Conservation (phyloP, 2,888 invertebrate species). For the Agelastica alni region DNA sequence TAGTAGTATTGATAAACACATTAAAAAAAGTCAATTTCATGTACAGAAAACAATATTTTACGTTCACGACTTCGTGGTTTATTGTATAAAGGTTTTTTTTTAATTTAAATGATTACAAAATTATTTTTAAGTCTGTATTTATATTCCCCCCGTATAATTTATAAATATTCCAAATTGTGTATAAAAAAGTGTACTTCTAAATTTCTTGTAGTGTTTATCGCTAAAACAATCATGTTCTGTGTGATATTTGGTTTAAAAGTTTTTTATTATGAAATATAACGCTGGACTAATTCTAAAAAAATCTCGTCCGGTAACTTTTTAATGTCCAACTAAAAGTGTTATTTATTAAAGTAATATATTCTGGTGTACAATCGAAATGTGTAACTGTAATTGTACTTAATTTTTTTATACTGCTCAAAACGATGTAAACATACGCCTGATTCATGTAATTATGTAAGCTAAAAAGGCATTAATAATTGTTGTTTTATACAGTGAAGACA, state of each 20-base stretch:
- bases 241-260: conserved; percentile 35
- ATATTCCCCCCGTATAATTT: too few relatives aligned
- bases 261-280: conserved; percentile 19
- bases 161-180: too few relatives aligned
- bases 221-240: conserved; percentile 36
- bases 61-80: too few relatives aligned
- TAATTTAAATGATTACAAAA: too few relatives aligned
- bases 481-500: neutral
- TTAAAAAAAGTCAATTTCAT: too few relatives aligned
- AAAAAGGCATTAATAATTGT: neutral
- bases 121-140: too few relatives aligned
- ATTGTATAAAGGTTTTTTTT: too few relatives aligned
- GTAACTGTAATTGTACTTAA: conserved; percentile 39
- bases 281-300: conserved; percentile 21
- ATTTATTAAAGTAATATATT: conserved; percentile 23
- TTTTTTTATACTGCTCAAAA: conserved; percentile 52
- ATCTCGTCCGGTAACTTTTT: conserved; percentile 20
- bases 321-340: conserved; percentile 25
- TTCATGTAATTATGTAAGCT: conserved; percentile 32
- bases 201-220: conserved; percentile 11
- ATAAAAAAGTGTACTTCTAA: neutral
- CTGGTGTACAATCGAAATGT: conserved; percentile 34
- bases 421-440: conserved; percentile 46
- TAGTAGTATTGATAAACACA: too few relatives aligned
- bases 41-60: too few relatives aligned